Evolutionary conservation across 2,113 vertebrate species (phyloP).

Genomic region (Elephas maximus): DNA sequence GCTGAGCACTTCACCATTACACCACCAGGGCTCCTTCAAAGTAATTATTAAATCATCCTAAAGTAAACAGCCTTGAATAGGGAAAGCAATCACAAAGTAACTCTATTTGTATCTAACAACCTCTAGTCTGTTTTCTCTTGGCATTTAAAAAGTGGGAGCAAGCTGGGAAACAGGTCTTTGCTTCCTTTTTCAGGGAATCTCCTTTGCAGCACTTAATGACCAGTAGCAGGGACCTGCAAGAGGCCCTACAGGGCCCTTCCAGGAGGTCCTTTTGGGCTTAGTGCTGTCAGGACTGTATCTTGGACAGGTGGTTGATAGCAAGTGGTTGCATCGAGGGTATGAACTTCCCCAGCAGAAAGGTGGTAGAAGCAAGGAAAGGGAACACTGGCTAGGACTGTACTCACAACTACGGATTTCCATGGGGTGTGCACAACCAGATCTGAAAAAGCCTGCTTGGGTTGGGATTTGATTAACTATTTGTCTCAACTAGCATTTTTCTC

Average conservation of each 20-base stretch:
- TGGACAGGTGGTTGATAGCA: not conserved
- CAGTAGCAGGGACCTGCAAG: not conserved
- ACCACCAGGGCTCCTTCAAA: not conserved
- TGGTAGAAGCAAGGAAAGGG: not conserved
- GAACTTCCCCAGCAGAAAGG: not conserved
- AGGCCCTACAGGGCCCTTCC: not conserved
- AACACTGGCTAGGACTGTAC: not conserved
- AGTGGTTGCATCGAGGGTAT: not conserved
- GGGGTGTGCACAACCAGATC: not conserved
- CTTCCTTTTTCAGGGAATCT: conserved; percentile 41
- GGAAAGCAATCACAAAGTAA: conserved; percentile 8
- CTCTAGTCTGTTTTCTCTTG: not conserved
- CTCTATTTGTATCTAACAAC: not conserved
- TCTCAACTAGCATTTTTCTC: not conserved
- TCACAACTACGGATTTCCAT: not conserved
- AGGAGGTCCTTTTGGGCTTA: not conserved
- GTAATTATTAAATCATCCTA: conserved; percentile 52
- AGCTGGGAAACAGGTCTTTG: not conserved
- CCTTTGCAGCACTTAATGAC: not conserved
- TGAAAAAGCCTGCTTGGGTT: conserved; percentile 9
- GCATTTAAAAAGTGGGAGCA: conserved; percentile 23
- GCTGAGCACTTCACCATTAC: not conserved
- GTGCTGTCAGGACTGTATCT: not conserved
- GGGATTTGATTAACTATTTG: not conserved
- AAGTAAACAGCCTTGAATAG: conserved; percentile 46